phyloP scores from a whole-genome alignment of 2,113 vertebrate genomes.

The Lipotes vexillifer region DNA sequence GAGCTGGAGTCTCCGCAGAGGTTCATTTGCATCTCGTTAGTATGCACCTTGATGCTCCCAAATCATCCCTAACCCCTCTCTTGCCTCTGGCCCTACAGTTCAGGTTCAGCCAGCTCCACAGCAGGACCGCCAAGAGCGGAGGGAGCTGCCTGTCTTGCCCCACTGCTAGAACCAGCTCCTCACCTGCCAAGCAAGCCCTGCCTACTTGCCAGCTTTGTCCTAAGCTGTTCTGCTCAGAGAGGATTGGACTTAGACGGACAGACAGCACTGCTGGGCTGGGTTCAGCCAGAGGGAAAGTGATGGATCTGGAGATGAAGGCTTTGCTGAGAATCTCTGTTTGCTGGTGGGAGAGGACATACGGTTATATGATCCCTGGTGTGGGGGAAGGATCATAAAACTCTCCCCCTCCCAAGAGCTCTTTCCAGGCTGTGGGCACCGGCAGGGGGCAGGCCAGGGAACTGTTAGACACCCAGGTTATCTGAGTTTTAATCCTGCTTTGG shows the following conservation, averaged over 20 bases:
- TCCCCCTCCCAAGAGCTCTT: neutral
- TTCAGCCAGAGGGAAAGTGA: neutral
- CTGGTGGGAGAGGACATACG: too few species aligned
- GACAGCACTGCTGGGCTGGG: neutral
- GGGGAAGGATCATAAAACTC: neutral
- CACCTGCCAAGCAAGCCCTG: slow-evolving; percentile 17
- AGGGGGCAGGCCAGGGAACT: neutral
- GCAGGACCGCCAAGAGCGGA: neutral
- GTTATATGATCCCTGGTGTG: neutral
- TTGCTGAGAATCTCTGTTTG: neutral
- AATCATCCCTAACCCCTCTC: neutral
- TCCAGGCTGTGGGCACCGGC: neutral
- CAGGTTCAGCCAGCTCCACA: neutral
- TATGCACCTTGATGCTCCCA: neutral
- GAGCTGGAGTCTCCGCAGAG: neutral
- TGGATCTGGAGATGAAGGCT: neutral
- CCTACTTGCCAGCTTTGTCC: neutral
- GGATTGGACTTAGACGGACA: neutral
- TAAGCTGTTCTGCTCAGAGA: neutral
- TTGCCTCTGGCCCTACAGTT: neutral
- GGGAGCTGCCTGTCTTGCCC: neutral
- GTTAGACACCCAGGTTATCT: neutral
- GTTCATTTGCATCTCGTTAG: neutral
- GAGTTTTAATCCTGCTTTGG: neutral
- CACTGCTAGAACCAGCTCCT: neutral